Evolutionary conservation across 2,113 vertebrate genomes (phyloP).

Genomic region (Phoenicopterus ruber): DNA sequence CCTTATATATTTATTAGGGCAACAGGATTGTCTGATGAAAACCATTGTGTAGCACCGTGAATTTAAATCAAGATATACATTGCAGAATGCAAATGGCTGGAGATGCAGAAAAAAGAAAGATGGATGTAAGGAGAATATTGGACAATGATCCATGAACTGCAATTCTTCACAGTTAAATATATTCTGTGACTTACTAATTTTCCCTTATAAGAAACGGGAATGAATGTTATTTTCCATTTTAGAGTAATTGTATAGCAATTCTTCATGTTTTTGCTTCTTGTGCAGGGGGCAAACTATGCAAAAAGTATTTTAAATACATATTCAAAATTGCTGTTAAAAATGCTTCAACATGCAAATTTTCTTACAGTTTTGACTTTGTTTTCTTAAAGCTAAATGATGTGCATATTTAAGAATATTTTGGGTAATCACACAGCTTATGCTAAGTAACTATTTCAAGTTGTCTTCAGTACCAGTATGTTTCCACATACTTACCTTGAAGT

Average conservation of each 20-base stretch:
- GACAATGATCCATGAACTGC: constrained; percentile 55
- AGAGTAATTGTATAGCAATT: constrained; percentile 5
- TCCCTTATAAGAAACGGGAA: constrained; percentile 38
- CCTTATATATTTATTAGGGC: neutral
- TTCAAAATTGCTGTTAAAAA: constrained; percentile 29
- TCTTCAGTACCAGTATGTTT: constrained; percentile 24
- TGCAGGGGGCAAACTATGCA: neutral
- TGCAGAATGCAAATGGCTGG: neutral
- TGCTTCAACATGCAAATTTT: constrained; percentile 15
- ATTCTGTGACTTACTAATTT: constrained; percentile 40
- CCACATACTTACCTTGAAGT: constrained; percentile 26
- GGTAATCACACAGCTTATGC: constrained; percentile 40
- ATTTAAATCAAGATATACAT: constrained; percentile 15
- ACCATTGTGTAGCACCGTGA: neutral
- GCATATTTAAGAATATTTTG: constrained; percentile 12
- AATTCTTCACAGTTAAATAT: constrained; percentile 55
- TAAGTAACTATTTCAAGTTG: constrained; percentile 42
- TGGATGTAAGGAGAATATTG: constrained; percentile 15
- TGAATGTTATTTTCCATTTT: constrained; percentile 29
- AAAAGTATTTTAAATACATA: neutral
- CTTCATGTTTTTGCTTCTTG: constrained; percentile 19
- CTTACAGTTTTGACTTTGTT: constrained; percentile 24
- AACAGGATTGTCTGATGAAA: neutral
- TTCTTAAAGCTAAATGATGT: constrained; percentile 34
- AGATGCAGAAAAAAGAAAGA: constrained; percentile 21